phyloP scores from a whole-genome alignment of 2,113 vertebrate genomes.

The Nothoprocta perdicaria region DNA sequence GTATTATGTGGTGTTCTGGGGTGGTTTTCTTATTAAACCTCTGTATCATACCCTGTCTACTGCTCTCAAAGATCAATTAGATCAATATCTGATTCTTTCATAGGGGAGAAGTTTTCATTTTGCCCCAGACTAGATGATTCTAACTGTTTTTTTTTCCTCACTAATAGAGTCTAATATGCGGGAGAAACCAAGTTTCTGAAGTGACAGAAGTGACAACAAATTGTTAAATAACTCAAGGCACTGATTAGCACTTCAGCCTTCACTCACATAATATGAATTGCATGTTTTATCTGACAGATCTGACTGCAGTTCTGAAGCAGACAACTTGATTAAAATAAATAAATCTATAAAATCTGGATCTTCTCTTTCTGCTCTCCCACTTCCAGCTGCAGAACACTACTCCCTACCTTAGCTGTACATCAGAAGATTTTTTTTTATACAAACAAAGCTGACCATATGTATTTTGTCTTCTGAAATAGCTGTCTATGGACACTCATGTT shows the following conservation, averaged over 20 bases:
- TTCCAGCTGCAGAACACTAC: neutral
- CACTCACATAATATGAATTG: neutral
- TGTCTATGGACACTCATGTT: neutral
- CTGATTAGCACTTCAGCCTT: neutral
- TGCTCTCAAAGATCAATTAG: neutral
- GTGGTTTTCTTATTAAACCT: neutral
- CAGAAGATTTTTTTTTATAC: neutral
- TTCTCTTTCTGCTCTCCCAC: neutral
- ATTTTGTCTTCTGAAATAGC: slow-evolving; percentile 11
- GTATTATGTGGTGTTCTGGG: neutral
- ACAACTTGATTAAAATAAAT: neutral
- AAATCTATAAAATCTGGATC: neutral
- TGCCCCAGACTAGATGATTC: neutral
- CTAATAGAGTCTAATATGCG: neutral
- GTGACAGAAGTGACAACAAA: neutral
- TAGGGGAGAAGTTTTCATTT: neutral
- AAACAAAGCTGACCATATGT: neutral
- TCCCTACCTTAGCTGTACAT: neutral
- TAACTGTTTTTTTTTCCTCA: neutral
- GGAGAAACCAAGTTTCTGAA: neutral
- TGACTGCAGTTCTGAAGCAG: neutral
- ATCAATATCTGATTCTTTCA: neutral
- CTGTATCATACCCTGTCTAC: neutral
- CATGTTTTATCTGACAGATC: neutral
- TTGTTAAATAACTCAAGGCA: neutral